A percentile compares a stretch with the other conserved stretches of the same genome.
Conservation (phyloP, 2,888 invertebrate genomes). For the Yponomeuta sedellus region DNA sequence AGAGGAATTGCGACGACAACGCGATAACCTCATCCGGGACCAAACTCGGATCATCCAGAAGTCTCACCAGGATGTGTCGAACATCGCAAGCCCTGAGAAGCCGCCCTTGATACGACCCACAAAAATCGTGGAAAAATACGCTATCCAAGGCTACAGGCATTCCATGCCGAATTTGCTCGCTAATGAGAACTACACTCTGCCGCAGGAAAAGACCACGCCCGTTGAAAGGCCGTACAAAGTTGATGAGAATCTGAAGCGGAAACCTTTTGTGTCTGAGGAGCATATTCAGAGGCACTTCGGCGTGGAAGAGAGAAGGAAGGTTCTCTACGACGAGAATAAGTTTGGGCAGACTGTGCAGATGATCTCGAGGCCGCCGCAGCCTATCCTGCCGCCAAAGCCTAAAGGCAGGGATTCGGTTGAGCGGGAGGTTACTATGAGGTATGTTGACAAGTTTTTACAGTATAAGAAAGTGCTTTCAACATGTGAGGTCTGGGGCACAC, state of each 20-base stretch:
- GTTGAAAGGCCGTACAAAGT: conserved; percentile 34
- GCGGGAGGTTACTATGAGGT: conserved; percentile 72
- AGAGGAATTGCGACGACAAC: conserved; percentile 84
- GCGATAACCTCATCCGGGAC: conserved; percentile 83
- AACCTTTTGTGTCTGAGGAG: conserved; percentile 66
- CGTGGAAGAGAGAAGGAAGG: conserved; percentile 61
- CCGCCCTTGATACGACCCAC: conserved; percentile 38
- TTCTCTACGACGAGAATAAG: conserved; percentile 46
- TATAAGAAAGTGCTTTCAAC: too few relatives aligned
- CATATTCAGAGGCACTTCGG: conserved; percentile 68
- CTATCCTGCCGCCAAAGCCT: conserved; percentile 59
- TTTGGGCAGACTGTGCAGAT: conserved; percentile 32
- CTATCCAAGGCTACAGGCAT: conserved; percentile 53
- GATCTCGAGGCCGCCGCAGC: conserved; percentile 37
- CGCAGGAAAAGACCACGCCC: conserved; percentile 42
- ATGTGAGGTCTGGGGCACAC: too few relatives aligned
- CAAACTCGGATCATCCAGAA: conserved; percentile 77
- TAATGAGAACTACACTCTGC: conserved; percentile 45
- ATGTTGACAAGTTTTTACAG: conserved; percentile 13
- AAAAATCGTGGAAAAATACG: conserved; percentile 23
- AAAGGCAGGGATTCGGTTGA: conserved; percentile 61
- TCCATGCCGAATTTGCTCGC: conserved; percentile 70
- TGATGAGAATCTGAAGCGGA: conserved; percentile 38
- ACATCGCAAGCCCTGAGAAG: conserved; percentile 49
- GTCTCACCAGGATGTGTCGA: conserved; percentile 80